phyloP scores from a whole-genome alignment of 2,797 vertebrate species.

The Todus mexicanus region DNA sequence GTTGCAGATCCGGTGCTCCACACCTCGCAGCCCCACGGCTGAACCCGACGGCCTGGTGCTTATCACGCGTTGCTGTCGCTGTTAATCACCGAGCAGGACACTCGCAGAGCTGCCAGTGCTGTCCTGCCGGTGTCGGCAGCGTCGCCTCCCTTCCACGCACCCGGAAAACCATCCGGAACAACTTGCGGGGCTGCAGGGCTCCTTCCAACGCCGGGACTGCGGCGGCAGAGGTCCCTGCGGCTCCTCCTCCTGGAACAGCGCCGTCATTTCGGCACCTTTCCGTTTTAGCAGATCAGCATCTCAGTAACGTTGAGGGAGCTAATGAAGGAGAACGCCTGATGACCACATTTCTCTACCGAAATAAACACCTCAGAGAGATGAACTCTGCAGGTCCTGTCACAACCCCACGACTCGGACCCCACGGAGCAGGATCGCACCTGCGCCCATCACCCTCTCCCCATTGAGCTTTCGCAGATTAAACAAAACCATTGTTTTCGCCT shows the following conservation, averaged over 20 bases:
- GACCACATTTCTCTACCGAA: background rate
- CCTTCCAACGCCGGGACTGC: background rate
- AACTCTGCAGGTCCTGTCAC: background rate
- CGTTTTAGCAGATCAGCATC: background rate
- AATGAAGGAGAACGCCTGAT: background rate
- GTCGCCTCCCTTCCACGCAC: background rate
- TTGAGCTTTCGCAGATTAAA: accelerated
- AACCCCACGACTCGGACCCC: accelerated
- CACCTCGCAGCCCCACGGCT: accelerated
- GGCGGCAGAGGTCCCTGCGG: accelerated
- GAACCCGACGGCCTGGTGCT: background rate
- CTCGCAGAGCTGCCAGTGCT: background rate
- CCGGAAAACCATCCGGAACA: background rate
- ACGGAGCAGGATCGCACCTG: background rate
- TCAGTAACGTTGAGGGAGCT: background rate
- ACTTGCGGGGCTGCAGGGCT: background rate
- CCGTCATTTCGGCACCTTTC: accelerated
- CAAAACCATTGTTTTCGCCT: background rate
- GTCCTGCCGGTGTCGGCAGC: accelerated
- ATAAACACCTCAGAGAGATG: background rate
- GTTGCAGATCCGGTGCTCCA: background rate
- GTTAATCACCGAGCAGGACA: background rate
- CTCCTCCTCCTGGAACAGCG: background rate
- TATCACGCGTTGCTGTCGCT: accelerated
- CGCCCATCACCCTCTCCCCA: background rate